Base-by-base conservation (phyloP, 1,140 invertebrate genomes). In the Pararge aegeria region DNA sequence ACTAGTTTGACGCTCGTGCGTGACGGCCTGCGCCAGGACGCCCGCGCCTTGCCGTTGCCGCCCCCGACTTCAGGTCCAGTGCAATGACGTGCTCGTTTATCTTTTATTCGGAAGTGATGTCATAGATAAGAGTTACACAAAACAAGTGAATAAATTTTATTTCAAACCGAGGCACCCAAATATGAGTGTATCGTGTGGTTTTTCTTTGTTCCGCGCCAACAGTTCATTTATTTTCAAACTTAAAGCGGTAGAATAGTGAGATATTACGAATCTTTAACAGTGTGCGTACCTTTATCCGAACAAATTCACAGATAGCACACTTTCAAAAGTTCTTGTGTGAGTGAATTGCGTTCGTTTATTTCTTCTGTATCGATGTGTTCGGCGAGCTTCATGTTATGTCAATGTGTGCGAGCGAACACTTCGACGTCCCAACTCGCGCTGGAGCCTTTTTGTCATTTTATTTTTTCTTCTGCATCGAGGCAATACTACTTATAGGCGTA, bases 1-100 rank as follows among this genome's bases (percentile, higher is more conserved):
- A 89, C 86, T 89, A 86, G 86, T 87, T 86, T 81, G 77, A 87
- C 78, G 75, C 73, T 78, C 74, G 73, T 83, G 83, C 83, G 79
- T 86, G 82, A 87, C 80, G 78, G 72, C 73, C 73, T 74, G 80
- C 76, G 75, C 75, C 82, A 78, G 85, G 82, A 85, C 76, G 81
- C 78, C 73, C 61, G 72, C 71, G 68, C 65, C 40, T 42, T 68
- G 75, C 66, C 66, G 73, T 67, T 63, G 74, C 78, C 80, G 81
- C 80, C 86, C 84, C 83, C 78, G 83, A 84, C 80, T 79, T 76
- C 73, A 78, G 63, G 66, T 69, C 73, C 75, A 79, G 77, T 83
- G 80, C 70, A 73, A 83, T 87, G 80, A 83, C 80, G 82, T 87
- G 83, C 80, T 83, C 73, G 78, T 78, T 80, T 76, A 57, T 71